Percentiles rank a stretch among this genome's conserved stretches.
phyloP scores from a whole-genome alignment of 2,888 invertebrate species.

The Augochlorella aurata region DNA sequence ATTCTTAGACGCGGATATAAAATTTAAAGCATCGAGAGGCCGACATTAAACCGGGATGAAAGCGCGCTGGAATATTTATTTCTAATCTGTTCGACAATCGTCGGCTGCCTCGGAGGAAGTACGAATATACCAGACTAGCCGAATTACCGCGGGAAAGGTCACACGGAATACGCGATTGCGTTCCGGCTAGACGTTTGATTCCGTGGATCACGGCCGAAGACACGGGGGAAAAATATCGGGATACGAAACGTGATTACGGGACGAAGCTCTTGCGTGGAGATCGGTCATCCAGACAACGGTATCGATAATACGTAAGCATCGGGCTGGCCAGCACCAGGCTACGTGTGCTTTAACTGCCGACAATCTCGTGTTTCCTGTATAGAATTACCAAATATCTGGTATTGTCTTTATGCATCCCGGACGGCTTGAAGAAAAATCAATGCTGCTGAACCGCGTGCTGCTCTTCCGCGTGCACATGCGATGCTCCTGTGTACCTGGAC shows the following conservation, averaged over 20 bases:
- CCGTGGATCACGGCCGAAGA: background rate
- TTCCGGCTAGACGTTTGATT: background rate
- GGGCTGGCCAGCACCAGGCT: background rate
- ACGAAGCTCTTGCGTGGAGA: constrained; percentile 29
- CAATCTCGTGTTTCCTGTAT: constrained; percentile 53
- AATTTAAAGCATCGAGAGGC: too few relatives aligned
- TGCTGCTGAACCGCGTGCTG: background rate
- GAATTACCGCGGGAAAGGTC: constrained; percentile 1
- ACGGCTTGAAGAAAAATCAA: constrained; percentile 57
- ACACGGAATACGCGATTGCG: background rate
- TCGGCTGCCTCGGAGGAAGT: too few relatives aligned
- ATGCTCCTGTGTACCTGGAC: background rate
- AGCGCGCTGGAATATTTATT: background rate
- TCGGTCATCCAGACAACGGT: constrained; percentile 35
- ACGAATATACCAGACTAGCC: background rate
- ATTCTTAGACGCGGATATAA: too few relatives aligned
- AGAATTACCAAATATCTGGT: constrained; percentile 57
- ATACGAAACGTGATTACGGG: constrained; percentile 23
- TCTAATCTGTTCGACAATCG: background rate
- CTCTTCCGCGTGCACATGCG: background rate
- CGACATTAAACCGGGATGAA: background rate
- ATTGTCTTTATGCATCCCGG: constrained; percentile 11
- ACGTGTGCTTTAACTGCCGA: constrained; percentile 24
- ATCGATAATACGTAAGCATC: constrained; percentile 44
- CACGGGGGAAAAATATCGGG: constrained; percentile 12